Percentiles rank a stretch among this genome's conserved stretches.
Evolutionary conservation across 2,113 vertebrate species (phyloP).

Genomic region (Egretta garzetta): DNA sequence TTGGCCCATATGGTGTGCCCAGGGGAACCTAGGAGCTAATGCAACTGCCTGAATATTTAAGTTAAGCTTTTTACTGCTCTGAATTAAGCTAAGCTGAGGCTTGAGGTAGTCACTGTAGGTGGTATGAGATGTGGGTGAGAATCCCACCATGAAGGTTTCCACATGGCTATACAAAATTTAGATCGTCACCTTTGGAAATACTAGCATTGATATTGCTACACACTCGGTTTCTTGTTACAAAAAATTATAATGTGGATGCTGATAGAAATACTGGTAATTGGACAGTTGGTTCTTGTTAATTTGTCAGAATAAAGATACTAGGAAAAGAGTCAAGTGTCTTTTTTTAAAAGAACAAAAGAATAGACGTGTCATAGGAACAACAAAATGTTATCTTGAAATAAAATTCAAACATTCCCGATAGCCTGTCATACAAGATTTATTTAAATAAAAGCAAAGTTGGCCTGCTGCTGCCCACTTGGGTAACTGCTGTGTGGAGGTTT

Average conservation of each 20-base stretch:
- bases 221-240: background rate
- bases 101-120: background rate
- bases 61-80: background rate
- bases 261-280: background rate
- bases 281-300: background rate
- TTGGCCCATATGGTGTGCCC: background rate
- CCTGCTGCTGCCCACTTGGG: background rate
- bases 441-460: background rate
- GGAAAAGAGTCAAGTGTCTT: background rate
- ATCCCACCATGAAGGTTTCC: background rate
- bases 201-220: background rate
- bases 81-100: background rate
- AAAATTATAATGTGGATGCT: background rate
- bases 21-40: background rate
- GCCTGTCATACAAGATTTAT: slow-evolving; percentile 15
- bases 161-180: background rate
- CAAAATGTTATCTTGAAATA: slow-evolving; percentile 20
- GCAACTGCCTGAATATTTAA: background rate
- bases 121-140: background rate
- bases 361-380: background rate
- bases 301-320: background rate
- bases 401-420: background rate
- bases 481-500: background rate
- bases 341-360: background rate
- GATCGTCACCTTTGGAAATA: background rate